Evolutionary conservation across 30 jellyfish, hydroid and myxozoan genomes (phyloP).

Genomic region (Aurelia aurita): DNA sequence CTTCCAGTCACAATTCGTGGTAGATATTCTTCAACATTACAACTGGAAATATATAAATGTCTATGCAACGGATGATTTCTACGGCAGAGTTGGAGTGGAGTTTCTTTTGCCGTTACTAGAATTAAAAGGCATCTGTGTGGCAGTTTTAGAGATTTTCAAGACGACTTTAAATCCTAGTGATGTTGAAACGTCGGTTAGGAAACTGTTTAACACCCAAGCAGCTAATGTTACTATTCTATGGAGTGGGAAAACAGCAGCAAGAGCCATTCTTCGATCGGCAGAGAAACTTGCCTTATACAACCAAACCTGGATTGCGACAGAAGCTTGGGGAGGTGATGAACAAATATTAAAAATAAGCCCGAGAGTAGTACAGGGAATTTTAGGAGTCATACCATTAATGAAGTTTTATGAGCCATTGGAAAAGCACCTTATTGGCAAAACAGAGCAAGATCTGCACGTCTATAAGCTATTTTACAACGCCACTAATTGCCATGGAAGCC

Average conservation of each 20-base stretch:
- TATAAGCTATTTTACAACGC: constrained; percentile 12
- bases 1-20: constrained; percentile 74
- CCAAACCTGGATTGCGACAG: constrained; percentile 82
- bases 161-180: constrained; percentile 9
- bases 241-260: constrained; percentile 70
- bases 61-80: constrained; percentile 85
- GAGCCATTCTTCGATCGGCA: constrained; percentile 51
- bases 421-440: constrained; percentile 17
- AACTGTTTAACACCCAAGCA: constrained; percentile 6
- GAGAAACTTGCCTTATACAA: constrained; percentile 9
- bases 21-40: constrained; percentile 66
- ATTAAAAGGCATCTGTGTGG: constrained; percentile 60
- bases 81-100: constrained; percentile 86
- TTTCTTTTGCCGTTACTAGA: constrained; percentile 53
- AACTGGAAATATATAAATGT: constrained; percentile 87
- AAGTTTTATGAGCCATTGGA: constrained; percentile 44
- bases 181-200: constrained; percentile 6
- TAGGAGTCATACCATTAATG: constrained; percentile 63
- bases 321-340: constrained; percentile 68
- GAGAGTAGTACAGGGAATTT: constrained; percentile 51
- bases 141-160: constrained; percentile 19
- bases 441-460: background rate
- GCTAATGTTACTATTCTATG: constrained; percentile 69
- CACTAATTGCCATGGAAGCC: background rate
- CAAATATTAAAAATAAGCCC: constrained; percentile 39